Conservation (phyloP, 2,888 invertebrate species). For the Chelonus formosanus region DNA sequence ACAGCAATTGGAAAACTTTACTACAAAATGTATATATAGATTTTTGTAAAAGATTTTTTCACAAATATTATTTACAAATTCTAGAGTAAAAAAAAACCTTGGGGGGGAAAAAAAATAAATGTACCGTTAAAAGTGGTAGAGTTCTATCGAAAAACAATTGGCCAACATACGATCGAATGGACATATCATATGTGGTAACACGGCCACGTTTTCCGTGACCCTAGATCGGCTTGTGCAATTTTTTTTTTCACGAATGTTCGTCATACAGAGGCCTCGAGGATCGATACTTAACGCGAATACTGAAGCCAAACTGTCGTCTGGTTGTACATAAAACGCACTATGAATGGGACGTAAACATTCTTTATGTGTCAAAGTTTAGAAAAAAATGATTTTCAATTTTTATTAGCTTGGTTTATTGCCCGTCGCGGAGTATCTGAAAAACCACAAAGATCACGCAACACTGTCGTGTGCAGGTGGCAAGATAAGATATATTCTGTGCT, state of each 20-base stretch:
- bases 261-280: slow-evolving; percentile 14
- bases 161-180: slow-evolving; percentile 32
- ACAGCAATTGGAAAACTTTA: too few relatives aligned
- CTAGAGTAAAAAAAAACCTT: too few relatives aligned
- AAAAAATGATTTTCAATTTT: not conserved
- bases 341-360: slow-evolving; percentile 33
- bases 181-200: slow-evolving; percentile 19
- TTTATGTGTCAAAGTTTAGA: slow-evolving; percentile 12
- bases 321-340: slow-evolving; percentile 32
- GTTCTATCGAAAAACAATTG: slow-evolving; percentile 30
- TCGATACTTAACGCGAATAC: slow-evolving; percentile 2
- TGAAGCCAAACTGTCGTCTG: slow-evolving; percentile 21
- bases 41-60: too few relatives aligned
- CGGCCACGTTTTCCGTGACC: slow-evolving; percentile 21
- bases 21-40: too few relatives aligned
- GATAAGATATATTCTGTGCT: slow-evolving; percentile 3
- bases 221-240: slow-evolving; percentile 32
- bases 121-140: slow-evolving; percentile 10
- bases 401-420: too few relatives aligned
- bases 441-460: slow-evolving; percentile 7
- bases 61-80: too few relatives aligned
- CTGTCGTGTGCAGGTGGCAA: slow-evolving; percentile 13
- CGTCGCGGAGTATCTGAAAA: too few relatives aligned
- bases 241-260: slow-evolving; percentile 13
- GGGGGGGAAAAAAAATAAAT: not conserved